Evolutionary conservation across 2,797 vertebrate species (phyloP).

Genomic region (Malurus splendens): DNA sequence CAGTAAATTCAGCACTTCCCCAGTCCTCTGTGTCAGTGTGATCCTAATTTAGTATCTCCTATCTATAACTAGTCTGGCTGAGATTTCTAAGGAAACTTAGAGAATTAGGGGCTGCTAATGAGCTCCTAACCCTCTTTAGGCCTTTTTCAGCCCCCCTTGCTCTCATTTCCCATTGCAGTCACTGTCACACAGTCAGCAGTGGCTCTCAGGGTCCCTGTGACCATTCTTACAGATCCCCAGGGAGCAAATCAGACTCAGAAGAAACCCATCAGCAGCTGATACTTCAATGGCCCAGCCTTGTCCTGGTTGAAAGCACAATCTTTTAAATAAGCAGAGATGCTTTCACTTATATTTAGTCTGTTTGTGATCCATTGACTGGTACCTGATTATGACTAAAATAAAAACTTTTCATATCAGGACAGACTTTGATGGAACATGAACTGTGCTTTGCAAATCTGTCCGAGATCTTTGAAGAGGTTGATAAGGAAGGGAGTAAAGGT

Average conservation of each 20-base stretch:
- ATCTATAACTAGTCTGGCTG: not conserved
- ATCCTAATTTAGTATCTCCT: not conserved
- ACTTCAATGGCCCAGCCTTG: not conserved
- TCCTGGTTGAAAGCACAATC: not conserved
- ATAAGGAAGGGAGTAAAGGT: not conserved
- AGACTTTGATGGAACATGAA: not conserved
- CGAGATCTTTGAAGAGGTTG: not conserved
- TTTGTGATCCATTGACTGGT: not conserved
- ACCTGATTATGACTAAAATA: not conserved
- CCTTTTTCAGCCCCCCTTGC: not conserved
- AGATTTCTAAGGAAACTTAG: not conserved
- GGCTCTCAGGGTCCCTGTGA: not conserved
- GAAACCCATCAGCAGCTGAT: not conserved
- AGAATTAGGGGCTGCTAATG: not conserved
- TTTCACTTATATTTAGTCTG: not conserved
- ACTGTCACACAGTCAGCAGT: not conserved
- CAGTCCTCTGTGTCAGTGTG: not conserved
- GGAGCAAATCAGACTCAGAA: not conserved
- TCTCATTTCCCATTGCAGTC: not conserved
- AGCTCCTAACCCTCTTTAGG: not conserved
- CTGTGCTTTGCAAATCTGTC: not conserved
- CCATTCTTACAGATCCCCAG: not conserved
- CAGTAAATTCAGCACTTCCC: not conserved
- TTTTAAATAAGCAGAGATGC: not conserved
- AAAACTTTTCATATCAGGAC: not conserved